Evolutionary conservation across 2,888 invertebrate genomes (phyloP), one percentile per base, ranked within the genome.

Genomic region (Chrysolina haemoptera): DNA sequence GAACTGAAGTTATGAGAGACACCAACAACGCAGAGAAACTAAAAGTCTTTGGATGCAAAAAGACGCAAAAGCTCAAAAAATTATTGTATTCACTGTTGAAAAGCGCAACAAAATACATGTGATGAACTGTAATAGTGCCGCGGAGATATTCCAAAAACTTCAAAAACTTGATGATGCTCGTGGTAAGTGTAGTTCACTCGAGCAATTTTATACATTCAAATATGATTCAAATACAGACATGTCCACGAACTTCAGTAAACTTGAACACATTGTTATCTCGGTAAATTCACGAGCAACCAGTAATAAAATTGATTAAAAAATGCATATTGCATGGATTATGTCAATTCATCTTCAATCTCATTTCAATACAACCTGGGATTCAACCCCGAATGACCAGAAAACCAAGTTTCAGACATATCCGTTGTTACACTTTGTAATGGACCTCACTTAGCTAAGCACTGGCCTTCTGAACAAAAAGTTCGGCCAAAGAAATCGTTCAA

Each of bases 301-400:
- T 59, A 59, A 18, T 59, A 59, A 18, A 20, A 18, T 59, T 59
- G 59, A 59, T 18, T 12, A 11, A 59, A 59, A 20, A 18, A 59
- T 59, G 59, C 59, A 18, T 59, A 59, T 59, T 59, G 59, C 59
- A 59, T 4, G 59, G 59, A 59, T 59, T 11, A 18, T 59, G n/a
- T 59, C 59, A 59, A 59, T 59, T n/a, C n/a, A n/a, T n/a, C n/a
- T n/a, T n/a, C n/a, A n/a, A n/a, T n/a, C n/a, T n/a, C 59, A 59
- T 59, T 59, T 59, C 59, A 59, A 59, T 59, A 59, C 59, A 59
- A 20, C 59, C 20, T 41, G 41, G 41, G 41, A 41, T 11, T 41
- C 41, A 41, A 41, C 41, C 41, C 41, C 41, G 11, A 11, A 41
- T 41, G 41, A 41, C 41, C 41, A 41, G 41, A 41, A 41, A 11